These are phyloP conservation scores for Aleiodes testaceus DNA, from an alignment of 2,888 invertebrate species.

Conservation along the genomic window DNA sequence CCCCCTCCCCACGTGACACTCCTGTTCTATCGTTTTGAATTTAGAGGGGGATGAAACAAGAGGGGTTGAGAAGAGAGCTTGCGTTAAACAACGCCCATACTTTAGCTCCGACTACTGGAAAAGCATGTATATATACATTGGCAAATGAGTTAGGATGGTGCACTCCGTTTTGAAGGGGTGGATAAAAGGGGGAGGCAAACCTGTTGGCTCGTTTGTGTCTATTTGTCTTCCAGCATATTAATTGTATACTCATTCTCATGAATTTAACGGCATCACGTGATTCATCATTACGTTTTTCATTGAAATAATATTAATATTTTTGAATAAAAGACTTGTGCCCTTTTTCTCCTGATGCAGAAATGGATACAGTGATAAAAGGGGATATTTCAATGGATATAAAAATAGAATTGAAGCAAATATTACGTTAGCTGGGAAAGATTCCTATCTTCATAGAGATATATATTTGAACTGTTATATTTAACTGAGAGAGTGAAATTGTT, in stretches of 20 bases:
- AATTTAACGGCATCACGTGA: slow-evolving; percentile 21
- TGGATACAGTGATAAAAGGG: too few relatives aligned
- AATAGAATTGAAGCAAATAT: too few relatives aligned
- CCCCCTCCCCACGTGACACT: slow-evolving; percentile 25
- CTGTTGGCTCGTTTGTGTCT: slow-evolving; percentile 57
- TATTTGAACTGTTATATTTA: too few relatives aligned
- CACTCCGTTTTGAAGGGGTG: slow-evolving; percentile 31
- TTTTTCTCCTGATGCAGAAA: too few relatives aligned
- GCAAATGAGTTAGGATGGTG: slow-evolving; percentile 33
- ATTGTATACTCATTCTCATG: slow-evolving; percentile 40
- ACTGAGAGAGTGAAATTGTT: too few relatives aligned
- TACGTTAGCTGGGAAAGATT: too few relatives aligned
- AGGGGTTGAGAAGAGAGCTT: slow-evolving; percentile 36
- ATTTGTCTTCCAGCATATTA: slow-evolving; percentile 53
- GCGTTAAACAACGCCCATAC: slow-evolving; percentile 42
- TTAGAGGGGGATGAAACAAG: not conserved
- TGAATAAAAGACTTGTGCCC: too few relatives aligned
- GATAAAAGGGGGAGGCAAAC: slow-evolving; percentile 46
- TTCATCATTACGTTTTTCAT: not conserved
- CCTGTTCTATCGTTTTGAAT: slow-evolving; percentile 29
- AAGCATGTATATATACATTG: slow-evolving; percentile 38
- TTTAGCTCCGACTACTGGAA: slow-evolving; percentile 38
- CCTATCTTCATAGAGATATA: too few relatives aligned
- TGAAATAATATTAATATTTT: not conserved
- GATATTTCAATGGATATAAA: too few relatives aligned